Conservation (phyloP, 2,888 invertebrate species). For the Odontomyia ornata region DNA sequence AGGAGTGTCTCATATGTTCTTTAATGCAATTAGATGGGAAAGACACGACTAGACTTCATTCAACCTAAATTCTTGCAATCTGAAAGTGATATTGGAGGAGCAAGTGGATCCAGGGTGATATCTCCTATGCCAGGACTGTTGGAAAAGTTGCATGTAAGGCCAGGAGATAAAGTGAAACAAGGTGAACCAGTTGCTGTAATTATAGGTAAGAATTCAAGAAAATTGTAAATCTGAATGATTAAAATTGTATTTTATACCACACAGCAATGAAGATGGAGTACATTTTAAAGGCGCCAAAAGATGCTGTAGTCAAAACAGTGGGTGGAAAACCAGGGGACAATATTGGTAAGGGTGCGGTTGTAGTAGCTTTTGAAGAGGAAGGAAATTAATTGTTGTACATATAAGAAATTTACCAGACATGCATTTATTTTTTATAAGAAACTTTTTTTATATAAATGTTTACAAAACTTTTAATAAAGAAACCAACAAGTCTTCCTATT, state of each 20-base stretch:
- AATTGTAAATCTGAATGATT: not conserved
- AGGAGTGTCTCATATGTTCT: conserved; percentile 33
- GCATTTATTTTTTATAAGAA: conserved; percentile 25
- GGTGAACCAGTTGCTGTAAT: conserved; percentile 93
- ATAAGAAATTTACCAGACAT: conserved; percentile 13
- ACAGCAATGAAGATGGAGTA: conserved; percentile 99
- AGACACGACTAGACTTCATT: conserved; percentile 72
- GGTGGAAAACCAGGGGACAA: conserved; percentile 80
- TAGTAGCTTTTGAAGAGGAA: conserved; percentile 67
- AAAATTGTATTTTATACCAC: conserved; percentile 9
- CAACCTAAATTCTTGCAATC: conserved; percentile 68
- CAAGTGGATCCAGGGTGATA: conserved; percentile 70
- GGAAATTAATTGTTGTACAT: not conserved
- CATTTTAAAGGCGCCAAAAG: conserved; percentile 83
- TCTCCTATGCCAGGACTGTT: conserved; percentile 98
- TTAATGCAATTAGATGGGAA: conserved; percentile 69
- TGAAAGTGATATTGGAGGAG: conserved; percentile 59
- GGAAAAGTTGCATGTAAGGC: conserved; percentile 85
- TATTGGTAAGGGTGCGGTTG: conserved; percentile 77
- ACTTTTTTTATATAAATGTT: conserved; percentile 2
- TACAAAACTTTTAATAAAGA: not conserved
- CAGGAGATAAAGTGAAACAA: conserved; percentile 82
- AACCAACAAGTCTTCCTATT: not conserved
- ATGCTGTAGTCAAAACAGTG: conserved; percentile 79
- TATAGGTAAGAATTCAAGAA: conserved; percentile 65